phyloP scores from a whole-genome alignment of 2,113 vertebrate genomes.

The Narcine bancroftii region DNA sequence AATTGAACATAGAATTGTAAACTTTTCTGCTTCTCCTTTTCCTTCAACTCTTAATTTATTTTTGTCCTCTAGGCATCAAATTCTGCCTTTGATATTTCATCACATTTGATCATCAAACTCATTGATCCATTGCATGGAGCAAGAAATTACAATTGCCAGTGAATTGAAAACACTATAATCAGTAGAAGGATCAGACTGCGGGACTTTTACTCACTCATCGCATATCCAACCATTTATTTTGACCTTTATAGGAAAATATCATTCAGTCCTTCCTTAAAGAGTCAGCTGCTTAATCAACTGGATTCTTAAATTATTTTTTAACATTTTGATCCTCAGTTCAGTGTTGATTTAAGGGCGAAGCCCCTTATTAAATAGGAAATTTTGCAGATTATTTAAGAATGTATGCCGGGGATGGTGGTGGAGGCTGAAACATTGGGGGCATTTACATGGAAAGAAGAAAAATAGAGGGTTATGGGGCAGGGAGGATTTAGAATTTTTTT shows the following conservation, averaged over 20 bases:
- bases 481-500: too few species aligned
- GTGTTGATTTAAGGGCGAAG: neutral
- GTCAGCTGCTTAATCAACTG: neutral
- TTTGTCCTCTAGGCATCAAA: neutral
- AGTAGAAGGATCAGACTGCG: neutral
- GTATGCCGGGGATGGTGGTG: too few species aligned
- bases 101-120: constrained; percentile 13
- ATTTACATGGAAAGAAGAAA: too few species aligned
- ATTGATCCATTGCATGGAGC: constrained; percentile 25
- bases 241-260: neutral
- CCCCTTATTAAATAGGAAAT: too few species aligned
- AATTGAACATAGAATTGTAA: too few species aligned
- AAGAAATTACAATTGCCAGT: constrained; percentile 6
- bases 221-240: neutral
- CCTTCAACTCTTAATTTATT: neutral
- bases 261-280: neutral
- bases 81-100: constrained; percentile 13
- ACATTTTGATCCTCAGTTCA: too few species aligned
- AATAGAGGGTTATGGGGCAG: too few species aligned
- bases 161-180: constrained; percentile 15
- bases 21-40: too few species aligned
- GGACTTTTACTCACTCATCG: neutral
- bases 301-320: neutral
- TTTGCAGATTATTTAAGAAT: too few species aligned
- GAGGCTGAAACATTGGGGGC: too few species aligned